A percentile compares a stretch with the other conserved stretches of the same genome.
phyloP scores from a whole-genome alignment of 2,797 vertebrate species.

The Dicrostonyx torquatus region DNA sequence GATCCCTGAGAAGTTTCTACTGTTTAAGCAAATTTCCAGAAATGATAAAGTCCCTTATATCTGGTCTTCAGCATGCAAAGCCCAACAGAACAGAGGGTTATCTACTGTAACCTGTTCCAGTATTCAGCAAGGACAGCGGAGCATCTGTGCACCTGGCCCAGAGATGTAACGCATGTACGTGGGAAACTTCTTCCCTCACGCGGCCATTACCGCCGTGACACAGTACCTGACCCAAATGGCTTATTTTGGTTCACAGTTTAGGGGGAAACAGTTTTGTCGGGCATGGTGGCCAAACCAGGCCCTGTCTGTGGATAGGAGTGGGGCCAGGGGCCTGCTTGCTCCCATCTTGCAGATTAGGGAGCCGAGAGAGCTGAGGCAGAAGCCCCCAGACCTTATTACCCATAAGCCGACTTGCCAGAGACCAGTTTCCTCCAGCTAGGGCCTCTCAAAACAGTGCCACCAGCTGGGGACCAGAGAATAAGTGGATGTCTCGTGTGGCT shows the following conservation, averaged over 20 bases:
- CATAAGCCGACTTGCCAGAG: background rate
- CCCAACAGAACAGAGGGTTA: background rate
- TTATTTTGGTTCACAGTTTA: background rate
- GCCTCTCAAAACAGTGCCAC: background rate
- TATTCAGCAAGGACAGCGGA: background rate
- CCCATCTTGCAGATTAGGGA: background rate
- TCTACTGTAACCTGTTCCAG: background rate
- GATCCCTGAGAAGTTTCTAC: constrained; percentile 40
- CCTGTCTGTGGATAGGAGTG: background rate
- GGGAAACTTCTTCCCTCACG: background rate
- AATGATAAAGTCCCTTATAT: background rate
- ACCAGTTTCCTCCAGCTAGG: background rate
- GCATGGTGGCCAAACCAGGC: background rate
- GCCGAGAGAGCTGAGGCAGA: background rate
- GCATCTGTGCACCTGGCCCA: background rate
- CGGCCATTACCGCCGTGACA: background rate
- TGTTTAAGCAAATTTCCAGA: constrained; percentile 28
- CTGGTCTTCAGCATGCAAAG: constrained; percentile 8
- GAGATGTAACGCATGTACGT: background rate
- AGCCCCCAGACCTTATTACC: background rate
- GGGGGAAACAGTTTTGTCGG: background rate
- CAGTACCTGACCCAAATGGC: background rate
- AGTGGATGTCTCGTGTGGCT: background rate
- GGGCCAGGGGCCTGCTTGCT: background rate
- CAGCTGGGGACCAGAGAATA: background rate